phyloP scores from a whole-genome alignment of 2,888 invertebrate genomes.

The Saturnia pavonia region DNA sequence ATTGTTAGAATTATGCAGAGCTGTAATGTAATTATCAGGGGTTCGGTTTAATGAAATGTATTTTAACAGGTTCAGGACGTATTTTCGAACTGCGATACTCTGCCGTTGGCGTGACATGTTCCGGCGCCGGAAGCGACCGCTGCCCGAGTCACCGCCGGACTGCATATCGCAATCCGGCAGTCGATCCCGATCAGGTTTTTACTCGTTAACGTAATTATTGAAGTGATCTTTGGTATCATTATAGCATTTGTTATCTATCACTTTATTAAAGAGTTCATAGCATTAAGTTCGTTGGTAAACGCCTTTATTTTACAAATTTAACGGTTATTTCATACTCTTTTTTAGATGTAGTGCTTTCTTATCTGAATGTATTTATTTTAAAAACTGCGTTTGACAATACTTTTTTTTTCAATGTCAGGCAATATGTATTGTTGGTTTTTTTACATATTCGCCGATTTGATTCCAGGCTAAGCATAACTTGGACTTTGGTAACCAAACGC shows the following conservation, averaged over 20 bases:
- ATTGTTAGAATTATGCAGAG: no score
- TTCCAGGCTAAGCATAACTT: no score
- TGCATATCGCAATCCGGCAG: constrained; percentile 80
- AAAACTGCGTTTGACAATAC: background rate
- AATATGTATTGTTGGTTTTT: no score
- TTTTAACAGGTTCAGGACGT: constrained; percentile 84
- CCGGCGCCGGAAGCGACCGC: constrained; percentile 62
- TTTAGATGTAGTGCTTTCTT: background rate
- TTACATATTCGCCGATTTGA: no score
- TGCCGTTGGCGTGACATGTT: constrained; percentile 82
- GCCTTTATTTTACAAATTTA: background rate
- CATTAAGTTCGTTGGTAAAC: constrained; percentile 5
- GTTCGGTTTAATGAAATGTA: background rate
- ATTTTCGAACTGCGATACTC: constrained; percentile 85
- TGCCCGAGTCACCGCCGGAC: constrained; percentile 77
- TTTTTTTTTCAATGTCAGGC: no score
- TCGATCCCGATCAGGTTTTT: constrained; percentile 83
- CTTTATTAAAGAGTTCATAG: constrained; percentile 15
- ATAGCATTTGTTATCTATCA: constrained; percentile 31
- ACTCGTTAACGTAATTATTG: constrained; percentile 83
- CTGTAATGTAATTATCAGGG: no score
- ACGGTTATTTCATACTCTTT: background rate
- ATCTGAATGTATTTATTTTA: no score
- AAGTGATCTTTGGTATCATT: constrained; percentile 64
- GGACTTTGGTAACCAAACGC: no score